phyloP scores from a whole-genome alignment of 2,888 invertebrate genomes.

The Rapana venosa region DNA sequence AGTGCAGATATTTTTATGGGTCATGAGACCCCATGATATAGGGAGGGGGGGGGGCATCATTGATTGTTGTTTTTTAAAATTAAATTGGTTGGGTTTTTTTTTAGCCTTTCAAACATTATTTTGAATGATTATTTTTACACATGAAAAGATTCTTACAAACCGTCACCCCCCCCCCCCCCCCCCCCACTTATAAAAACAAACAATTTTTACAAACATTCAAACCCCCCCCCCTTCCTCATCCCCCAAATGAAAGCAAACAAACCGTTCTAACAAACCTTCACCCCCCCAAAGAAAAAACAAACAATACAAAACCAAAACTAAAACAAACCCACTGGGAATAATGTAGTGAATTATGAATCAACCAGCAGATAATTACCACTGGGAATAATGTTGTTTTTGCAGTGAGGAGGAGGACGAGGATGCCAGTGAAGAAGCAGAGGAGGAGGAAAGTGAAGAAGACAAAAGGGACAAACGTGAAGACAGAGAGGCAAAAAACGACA shows the following conservation, averaged over 20 bases:
- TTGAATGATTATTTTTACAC: too few relatives aligned
- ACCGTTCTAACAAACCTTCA: background rate
- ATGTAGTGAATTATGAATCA: background rate
- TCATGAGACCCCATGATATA: too few relatives aligned
- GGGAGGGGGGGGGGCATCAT: too few relatives aligned
- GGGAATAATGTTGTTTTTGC: background rate
- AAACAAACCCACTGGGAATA: background rate
- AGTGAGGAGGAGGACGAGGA: constrained; percentile 40
- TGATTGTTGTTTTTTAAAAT: too few relatives aligned
- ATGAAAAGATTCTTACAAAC: too few relatives aligned
- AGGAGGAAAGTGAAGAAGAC: constrained; percentile 42
- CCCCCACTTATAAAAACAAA: background rate
- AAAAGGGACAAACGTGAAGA: background rate
- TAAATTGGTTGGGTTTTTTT: too few relatives aligned
- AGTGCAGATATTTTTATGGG: too few relatives aligned
- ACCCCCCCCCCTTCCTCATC: too few relatives aligned
- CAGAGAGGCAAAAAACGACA: background rate
- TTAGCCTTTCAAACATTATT: too few relatives aligned
- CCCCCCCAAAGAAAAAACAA: background rate
- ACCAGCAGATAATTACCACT: background rate
- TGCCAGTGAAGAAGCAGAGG: constrained; percentile 47
- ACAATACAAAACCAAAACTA: background rate
- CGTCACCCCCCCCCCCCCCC: background rate
- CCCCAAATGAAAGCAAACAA: background rate
- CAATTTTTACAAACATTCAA: too few relatives aligned